phyloP scores from a whole-genome alignment of 1,140 invertebrate genomes.

The Musca domestica region DNA sequence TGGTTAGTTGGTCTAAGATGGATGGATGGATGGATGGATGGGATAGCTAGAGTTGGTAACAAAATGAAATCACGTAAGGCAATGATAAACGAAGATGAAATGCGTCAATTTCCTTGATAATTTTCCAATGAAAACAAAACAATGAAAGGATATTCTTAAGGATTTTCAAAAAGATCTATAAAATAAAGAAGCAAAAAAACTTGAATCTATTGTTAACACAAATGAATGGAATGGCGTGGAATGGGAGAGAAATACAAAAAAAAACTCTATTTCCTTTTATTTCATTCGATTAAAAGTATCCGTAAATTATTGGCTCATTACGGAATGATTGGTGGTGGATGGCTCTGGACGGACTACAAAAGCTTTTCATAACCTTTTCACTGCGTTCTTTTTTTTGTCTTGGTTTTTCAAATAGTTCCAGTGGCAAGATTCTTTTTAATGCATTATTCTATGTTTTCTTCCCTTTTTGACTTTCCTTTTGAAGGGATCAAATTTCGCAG shows the following conservation, averaged over 20 bases:
- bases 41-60: no score
- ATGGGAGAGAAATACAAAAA: no score
- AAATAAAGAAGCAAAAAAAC: background rate
- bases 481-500: no score
- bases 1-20: no score
- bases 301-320: no score
- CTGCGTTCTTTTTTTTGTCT: background rate
- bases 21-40: no score
- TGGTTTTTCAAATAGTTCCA: background rate
- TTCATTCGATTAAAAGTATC: no score
- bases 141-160: background rate
- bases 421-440: background rate
- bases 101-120: conserved; percentile 9
- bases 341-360: background rate
- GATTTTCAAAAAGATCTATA: background rate
- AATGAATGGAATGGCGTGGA: no score
- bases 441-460: no score
- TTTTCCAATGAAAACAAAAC: conserved; percentile 8
- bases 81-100: conserved; percentile 15
- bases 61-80: background rate
- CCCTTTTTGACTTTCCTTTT: no score
- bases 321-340: no score
- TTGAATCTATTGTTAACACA: conserved; percentile 1
- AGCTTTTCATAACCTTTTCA: background rate
- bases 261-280: no score